Evolutionary conservation across 1,140 invertebrate genomes (phyloP).

Genomic region (Drosophila ficusphila): DNA sequence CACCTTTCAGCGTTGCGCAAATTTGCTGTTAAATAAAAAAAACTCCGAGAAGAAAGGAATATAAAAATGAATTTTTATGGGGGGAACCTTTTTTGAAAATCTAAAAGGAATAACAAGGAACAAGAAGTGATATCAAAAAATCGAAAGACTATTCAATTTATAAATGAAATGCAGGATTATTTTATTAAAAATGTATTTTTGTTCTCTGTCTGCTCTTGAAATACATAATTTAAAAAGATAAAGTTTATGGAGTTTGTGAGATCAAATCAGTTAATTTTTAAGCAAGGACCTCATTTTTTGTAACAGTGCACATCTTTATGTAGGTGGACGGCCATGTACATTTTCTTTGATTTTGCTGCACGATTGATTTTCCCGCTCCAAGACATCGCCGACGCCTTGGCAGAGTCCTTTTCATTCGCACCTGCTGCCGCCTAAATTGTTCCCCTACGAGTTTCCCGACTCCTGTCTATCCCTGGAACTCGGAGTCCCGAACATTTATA

Average conservation of each 20-base stretch:
- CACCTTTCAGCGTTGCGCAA: constrained; percentile 59
- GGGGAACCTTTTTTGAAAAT: not conserved
- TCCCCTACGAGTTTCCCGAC: constrained; percentile 43
- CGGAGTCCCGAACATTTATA: constrained; percentile 47
- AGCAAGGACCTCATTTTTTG: not conserved
- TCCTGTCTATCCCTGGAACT: constrained; percentile 26
- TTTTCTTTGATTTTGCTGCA: constrained; percentile 63
- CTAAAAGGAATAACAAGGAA: not conserved
- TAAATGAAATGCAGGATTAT: no score
- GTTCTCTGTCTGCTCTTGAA: no score
- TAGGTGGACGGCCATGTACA: constrained; percentile 8
- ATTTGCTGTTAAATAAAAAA: constrained; percentile 52
- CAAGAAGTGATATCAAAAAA: no score
- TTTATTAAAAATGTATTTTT: no score
- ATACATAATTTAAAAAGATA: no score
- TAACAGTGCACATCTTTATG: constrained; percentile 16
- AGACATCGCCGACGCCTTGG: constrained; percentile 3
- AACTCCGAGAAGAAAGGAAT: constrained; percentile 1
- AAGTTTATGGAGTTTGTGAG: no score
- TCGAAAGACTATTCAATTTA: no score
- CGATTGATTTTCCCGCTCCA: constrained; percentile 75
- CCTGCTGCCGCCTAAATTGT: constrained; percentile 60
- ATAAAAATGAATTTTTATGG: constrained; percentile 10
- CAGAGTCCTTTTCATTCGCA: constrained; percentile 70
- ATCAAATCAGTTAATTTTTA: no score